These are phyloP conservation scores for Cottus gobio DNA, from an alignment of 2,113 vertebrate species.

Conservation along the genomic window DNA sequence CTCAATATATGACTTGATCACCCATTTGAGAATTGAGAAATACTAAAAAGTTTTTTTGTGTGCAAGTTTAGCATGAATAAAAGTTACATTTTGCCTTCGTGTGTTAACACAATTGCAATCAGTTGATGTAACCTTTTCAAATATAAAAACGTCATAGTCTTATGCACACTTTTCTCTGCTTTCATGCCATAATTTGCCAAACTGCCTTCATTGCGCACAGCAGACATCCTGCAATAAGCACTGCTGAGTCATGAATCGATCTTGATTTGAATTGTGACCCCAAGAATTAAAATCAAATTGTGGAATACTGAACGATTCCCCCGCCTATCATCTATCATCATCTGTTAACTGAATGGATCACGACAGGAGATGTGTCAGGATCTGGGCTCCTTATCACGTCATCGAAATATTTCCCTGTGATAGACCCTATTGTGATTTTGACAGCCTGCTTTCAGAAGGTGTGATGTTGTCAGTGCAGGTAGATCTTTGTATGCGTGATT, in stretches of 20 bases:
- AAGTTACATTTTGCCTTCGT: neutral
- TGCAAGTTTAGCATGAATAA: neutral
- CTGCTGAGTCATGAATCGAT: neutral
- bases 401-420: neutral
- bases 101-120: neutral
- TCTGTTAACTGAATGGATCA: conserved; percentile 20
- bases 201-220: neutral
- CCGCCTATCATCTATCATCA: neutral
- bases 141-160: neutral
- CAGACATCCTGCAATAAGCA: neutral
- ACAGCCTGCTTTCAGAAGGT: neutral
- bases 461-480: neutral
- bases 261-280: neutral
- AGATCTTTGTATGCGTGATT: neutral
- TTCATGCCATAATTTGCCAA: neutral
- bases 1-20: neutral
- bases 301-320: neutral
- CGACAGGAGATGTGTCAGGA: neutral
- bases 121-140: neutral
- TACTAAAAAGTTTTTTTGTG: neutral
- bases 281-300: neutral
- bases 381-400: neutral
- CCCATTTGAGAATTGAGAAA: neutral
- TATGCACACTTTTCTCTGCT: neutral
- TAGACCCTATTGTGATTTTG: neutral